phyloP scores from a whole-genome alignment of 1,140 invertebrate species.

The Mercenaria mercenaria region DNA sequence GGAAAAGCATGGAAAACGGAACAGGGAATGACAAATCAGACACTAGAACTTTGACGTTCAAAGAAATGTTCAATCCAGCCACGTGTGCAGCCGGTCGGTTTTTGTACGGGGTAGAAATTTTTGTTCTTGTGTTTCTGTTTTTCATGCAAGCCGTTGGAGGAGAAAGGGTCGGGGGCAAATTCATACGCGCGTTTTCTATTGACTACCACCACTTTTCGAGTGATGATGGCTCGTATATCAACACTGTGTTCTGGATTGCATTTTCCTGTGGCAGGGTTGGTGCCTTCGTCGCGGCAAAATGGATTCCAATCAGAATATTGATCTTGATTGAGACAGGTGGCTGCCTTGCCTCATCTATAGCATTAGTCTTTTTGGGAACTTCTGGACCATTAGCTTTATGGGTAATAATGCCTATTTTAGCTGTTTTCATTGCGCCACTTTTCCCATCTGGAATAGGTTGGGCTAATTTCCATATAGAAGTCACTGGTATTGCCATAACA shows the following conservation, averaged over 20 bases:
- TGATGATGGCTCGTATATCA: slow-evolving; percentile 71
- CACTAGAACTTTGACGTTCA: slow-evolving; percentile 13
- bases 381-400: slow-evolving; percentile 63
- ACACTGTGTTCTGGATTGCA: slow-evolving; percentile 76
- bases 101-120: slow-evolving; percentile 70
- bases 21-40: not conserved
- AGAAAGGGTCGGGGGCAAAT: slow-evolving; percentile 76
- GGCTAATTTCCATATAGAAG: slow-evolving; percentile 72
- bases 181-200: slow-evolving; percentile 73
- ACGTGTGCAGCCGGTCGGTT: slow-evolving; percentile 72
- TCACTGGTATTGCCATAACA: slow-evolving; percentile 74
- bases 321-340: slow-evolving; percentile 73
- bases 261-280: slow-evolving; percentile 72
- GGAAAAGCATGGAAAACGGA: not conserved
- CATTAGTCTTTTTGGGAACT: slow-evolving; percentile 69
- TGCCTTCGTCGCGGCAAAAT: slow-evolving; percentile 70
- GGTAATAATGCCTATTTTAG: slow-evolving; percentile 67
- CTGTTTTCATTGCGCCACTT: slow-evolving; percentile 72
- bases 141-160: slow-evolving; percentile 74
- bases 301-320: slow-evolving; percentile 72
- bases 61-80: slow-evolving; percentile 71
- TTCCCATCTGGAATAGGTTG: slow-evolving; percentile 76
- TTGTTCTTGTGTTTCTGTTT: slow-evolving; percentile 74
- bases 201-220: slow-evolving; percentile 68
- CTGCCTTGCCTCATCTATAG: slow-evolving; percentile 57